These are phyloP conservation scores for Embiotoca jacksoni DNA, from an alignment of 2,113 vertebrate genomes.

Conservation along the genomic window DNA sequence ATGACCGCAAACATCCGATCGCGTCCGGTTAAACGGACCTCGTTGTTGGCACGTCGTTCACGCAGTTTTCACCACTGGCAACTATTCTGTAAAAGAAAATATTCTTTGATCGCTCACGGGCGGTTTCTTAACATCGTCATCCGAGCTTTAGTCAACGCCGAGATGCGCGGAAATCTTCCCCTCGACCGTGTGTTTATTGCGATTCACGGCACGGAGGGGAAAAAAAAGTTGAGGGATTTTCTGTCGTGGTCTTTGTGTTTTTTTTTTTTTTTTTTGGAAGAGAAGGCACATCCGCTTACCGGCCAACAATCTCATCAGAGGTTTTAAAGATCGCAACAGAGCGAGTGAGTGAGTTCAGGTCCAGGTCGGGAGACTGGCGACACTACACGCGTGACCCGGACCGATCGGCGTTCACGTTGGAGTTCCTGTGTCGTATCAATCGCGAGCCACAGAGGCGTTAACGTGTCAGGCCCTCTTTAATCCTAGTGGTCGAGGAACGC, in stretches of 20 bases:
- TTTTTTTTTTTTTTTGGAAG: conserved; percentile 14
- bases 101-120: background rate
- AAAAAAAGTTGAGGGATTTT: background rate
- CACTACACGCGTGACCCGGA: too few species aligned
- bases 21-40: background rate
- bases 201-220: background rate
- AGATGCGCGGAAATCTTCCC: background rate
- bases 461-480: too few species aligned
- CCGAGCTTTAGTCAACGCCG: background rate
- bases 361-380: too few species aligned
- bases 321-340: background rate
- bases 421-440: too few species aligned
- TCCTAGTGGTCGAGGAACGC: too few species aligned
- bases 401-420: too few species aligned
- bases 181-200: background rate
- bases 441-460: too few species aligned
- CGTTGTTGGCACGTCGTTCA: background rate
- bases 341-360: too few species aligned
- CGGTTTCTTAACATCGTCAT: background rate
- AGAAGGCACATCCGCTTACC: background rate
- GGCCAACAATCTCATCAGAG: conserved; percentile 16
- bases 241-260: background rate
- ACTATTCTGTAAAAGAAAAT: background rate
- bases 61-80: background rate
- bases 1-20: too few species aligned